These are phyloP conservation scores for Cryptotis parvus DNA, from an alignment of 2,113 vertebrate species.

Conservation along the genomic window DNA sequence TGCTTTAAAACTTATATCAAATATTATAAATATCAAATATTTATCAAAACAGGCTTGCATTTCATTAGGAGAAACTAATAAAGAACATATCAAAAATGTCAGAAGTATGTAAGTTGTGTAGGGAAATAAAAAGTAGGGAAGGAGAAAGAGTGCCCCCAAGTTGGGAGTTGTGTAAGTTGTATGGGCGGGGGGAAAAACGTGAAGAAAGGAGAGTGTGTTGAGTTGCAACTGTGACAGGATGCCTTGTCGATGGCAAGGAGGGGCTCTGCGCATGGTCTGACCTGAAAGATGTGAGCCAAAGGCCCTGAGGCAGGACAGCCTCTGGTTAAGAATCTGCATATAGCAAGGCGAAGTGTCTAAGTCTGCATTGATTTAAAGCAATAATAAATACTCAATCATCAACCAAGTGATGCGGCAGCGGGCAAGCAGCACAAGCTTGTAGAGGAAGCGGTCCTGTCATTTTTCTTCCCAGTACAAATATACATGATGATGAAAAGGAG, in stretches of 20 bases:
- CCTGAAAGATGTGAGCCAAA: background rate
- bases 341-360: too few relatives aligned
- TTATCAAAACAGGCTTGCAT: too few relatives aligned
- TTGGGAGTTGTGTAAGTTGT: background rate
- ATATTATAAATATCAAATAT: background rate
- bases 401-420: background rate
- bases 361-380: background rate
- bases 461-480: conserved; percentile 52
- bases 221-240: background rate
- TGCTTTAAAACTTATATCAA: background rate
- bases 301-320: background rate
- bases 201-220: background rate
- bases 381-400: background rate
- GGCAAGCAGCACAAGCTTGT: background rate
- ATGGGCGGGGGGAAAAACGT: background rate
- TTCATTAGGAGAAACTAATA: background rate
- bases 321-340: background rate
- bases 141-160: background rate
- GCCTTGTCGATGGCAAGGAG: background rate
- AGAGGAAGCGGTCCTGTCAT: background rate
- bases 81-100: background rate
- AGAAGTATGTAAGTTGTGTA: background rate
- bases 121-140: background rate
- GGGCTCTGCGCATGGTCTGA: background rate
- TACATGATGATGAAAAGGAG: background rate